These are phyloP conservation scores for Cantharis nigra DNA, from an alignment of 2,888 invertebrate genomes.

Conservation along the genomic window DNA sequence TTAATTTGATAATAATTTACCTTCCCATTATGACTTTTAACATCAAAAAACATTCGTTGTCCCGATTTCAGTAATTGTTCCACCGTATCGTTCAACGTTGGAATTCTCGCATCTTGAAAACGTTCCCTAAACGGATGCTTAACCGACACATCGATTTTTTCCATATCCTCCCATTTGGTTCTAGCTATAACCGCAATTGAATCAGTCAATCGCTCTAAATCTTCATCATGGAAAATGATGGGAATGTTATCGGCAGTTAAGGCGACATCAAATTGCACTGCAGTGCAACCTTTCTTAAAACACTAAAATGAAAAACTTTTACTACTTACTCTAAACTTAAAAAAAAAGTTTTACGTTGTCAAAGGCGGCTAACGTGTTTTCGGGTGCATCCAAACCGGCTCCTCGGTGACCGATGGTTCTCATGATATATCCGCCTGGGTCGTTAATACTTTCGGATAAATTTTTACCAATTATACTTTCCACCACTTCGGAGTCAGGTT, in stretches of 20 bases:
- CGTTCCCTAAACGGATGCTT: constrained; percentile 74
- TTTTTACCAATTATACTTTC: constrained; percentile 59
- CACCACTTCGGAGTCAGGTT: constrained; percentile 53
- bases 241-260: constrained; percentile 76
- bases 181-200: constrained; percentile 59
- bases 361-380: constrained; percentile 77
- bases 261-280: constrained; percentile 77
- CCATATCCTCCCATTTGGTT: constrained; percentile 67
- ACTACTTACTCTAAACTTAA: neutral
- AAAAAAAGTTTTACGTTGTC: constrained; percentile 60
- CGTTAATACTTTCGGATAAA: constrained; percentile 53
- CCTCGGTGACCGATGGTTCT: constrained; percentile 76
- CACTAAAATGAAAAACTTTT: constrained; percentile 60
- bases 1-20: constrained; percentile 53
- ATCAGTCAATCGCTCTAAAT: constrained; percentile 69
- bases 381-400: constrained; percentile 76
- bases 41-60: constrained; percentile 78
- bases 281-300: constrained; percentile 70
- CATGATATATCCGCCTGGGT: constrained; percentile 59
- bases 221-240: constrained; percentile 76
- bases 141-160: constrained; percentile 66
- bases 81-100: constrained; percentile 73
- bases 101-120: constrained; percentile 64
- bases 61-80: constrained; percentile 67
- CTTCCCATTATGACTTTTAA: constrained; percentile 70